phyloP scores from a whole-genome alignment of 2,797 vertebrate species.

The Sarcophilus harrisii region DNA sequence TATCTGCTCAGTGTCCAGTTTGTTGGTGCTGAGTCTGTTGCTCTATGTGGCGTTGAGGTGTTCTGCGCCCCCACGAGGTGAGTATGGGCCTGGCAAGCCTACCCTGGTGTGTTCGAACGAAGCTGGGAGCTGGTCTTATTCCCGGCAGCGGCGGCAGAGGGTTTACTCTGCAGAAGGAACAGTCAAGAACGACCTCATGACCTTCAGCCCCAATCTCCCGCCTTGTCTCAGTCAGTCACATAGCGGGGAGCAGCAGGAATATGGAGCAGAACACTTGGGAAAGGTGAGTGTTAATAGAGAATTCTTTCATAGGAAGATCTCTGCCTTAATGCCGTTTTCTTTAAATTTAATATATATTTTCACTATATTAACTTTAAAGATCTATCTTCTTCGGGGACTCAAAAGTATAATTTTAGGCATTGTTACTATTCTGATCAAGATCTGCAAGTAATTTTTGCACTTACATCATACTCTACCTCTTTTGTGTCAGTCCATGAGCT shows the following conservation, averaged over 20 bases:
- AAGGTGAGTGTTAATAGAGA: conserved; percentile 61
- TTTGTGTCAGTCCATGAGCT: not conserved
- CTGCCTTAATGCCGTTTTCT: not conserved
- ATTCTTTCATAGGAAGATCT: not conserved
- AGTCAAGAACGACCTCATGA: conserved; percentile 71
- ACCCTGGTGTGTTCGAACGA: conserved; percentile 72
- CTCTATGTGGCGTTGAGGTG: conserved; percentile 65
- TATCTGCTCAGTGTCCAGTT: conserved; percentile 76
- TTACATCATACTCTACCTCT: not conserved
- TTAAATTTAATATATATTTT: not conserved
- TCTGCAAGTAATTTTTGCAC: not conserved
- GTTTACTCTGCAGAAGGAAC: conserved; percentile 54
- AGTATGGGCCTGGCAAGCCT: conserved; percentile 43
- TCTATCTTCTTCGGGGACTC: not conserved
- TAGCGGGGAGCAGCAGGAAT: conserved; percentile 35
- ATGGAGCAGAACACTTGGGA: conserved; percentile 12
- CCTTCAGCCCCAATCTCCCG: conserved; percentile 69
- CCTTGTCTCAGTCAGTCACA: conserved; percentile 60
- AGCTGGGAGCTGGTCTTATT: conserved; percentile 79
- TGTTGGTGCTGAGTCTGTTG: conserved; percentile 74
- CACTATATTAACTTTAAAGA: not conserved
- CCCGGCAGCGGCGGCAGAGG: conserved; percentile 47
- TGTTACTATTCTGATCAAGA: not conserved
- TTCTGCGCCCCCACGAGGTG: not conserved
- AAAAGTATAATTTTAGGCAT: not conserved